These are phyloP conservation scores for Leptarthrus brevirostris DNA, from an alignment of 2,888 invertebrate genomes.

Conservation along the genomic window DNA sequence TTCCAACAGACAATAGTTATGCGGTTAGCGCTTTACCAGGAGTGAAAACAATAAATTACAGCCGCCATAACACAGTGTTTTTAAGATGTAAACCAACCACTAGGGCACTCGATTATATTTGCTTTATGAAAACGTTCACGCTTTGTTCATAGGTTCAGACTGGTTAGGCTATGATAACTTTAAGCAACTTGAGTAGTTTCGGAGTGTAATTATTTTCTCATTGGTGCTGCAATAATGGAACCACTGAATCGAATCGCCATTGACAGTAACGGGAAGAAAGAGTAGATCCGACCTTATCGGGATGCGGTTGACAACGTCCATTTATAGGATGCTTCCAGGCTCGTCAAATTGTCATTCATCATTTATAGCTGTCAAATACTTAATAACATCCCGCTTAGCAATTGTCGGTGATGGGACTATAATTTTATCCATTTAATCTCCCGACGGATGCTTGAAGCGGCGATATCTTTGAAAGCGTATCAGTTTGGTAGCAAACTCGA, in stretches of 20 bases:
- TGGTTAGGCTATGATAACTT: no score
- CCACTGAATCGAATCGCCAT: no score
- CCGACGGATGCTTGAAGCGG: not conserved
- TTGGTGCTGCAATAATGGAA: not conserved
- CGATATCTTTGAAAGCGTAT: not conserved
- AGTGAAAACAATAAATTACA: no score
- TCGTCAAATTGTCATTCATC: conserved; percentile 31
- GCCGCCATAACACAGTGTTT: no score
- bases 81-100: no score
- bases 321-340: not conserved
- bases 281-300: not conserved
- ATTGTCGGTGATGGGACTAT: conserved; percentile 6
- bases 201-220: not conserved
- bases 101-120: no score
- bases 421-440: conserved; percentile 13
- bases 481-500: conserved; percentile 3
- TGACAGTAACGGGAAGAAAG: no score
- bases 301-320: conserved; percentile 2
- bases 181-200: not conserved
- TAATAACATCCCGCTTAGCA: conserved; percentile 23
- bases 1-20: no score
- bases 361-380: conserved; percentile 16
- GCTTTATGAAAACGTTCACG: no score
- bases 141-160: no score
- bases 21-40: no score